Percentiles rank a stretch among this genome's conserved stretches.
phyloP scores from a whole-genome alignment of 2,113 vertebrate species.

The Recurvirostra avosetta region DNA sequence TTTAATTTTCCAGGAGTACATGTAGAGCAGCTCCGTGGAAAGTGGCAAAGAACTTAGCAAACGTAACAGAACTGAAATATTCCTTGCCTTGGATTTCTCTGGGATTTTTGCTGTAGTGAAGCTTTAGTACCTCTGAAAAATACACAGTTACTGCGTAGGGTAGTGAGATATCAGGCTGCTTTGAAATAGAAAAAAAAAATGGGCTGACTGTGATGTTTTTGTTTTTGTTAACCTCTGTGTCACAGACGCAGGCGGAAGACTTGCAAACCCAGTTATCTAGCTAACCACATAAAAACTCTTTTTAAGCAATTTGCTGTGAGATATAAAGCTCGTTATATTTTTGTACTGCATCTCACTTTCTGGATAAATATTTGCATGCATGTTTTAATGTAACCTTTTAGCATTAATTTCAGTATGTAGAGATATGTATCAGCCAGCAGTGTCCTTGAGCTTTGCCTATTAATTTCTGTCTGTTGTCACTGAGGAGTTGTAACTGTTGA shows the following conservation, averaged over 20 bases:
- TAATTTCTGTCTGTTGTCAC: background rate
- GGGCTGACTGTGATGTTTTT: background rate
- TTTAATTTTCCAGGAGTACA: background rate
- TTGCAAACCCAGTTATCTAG: background rate
- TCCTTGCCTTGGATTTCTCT: background rate
- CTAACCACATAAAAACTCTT: background rate
- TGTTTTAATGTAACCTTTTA: background rate
- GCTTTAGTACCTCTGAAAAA: background rate
- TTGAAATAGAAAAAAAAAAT: background rate
- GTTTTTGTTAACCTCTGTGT: background rate
- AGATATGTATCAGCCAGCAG: background rate
- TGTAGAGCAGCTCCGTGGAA: background rate
- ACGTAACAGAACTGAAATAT: background rate
- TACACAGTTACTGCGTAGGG: background rate
- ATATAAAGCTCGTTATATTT: background rate
- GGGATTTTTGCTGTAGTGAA: background rate
- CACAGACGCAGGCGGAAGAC: background rate
- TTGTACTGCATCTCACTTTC: background rate
- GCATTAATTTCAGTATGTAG: background rate
- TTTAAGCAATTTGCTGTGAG: background rate
- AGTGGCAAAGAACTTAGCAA: background rate
- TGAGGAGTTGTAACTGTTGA: background rate
- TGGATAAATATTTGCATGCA: background rate
- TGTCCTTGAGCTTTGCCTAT: background rate
- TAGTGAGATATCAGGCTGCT: background rate